Evolutionary conservation across 2,113 vertebrate species (phyloP).

Genomic region (Serinus canaria): DNA sequence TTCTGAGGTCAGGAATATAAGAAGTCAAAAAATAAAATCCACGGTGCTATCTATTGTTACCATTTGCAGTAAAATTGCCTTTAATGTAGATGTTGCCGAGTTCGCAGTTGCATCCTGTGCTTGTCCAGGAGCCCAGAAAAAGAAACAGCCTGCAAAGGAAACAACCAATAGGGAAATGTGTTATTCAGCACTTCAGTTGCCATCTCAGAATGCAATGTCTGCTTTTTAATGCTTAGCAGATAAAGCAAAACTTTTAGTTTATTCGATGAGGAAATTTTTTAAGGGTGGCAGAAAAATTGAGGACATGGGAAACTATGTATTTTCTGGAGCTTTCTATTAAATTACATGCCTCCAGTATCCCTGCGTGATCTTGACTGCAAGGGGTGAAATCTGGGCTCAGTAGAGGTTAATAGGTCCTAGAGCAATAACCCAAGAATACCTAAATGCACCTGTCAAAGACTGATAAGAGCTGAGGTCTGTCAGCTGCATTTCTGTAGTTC

Average conservation of each 20-base stretch:
- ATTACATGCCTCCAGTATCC: background rate
- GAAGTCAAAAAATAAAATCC: background rate
- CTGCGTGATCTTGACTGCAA: background rate
- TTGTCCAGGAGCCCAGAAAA: background rate
- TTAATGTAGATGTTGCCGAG: background rate
- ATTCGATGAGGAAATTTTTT: background rate
- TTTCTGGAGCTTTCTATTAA: background rate
- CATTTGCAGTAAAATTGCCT: background rate
- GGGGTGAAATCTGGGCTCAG: background rate
- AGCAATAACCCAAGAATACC: background rate
- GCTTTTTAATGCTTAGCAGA: background rate
- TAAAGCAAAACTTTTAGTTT: background rate
- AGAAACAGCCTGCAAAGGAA: background rate
- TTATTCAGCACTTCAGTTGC: background rate
- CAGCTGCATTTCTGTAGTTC: slow-evolving; percentile 26
- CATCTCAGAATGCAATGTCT: background rate
- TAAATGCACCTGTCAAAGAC: slow-evolving; percentile 3
- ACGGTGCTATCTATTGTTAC: background rate
- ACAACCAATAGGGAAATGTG: background rate
- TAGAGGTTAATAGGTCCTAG: background rate
- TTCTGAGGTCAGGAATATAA: background rate
- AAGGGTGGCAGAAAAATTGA: background rate
- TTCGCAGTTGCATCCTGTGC: background rate
- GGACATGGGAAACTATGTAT: background rate
- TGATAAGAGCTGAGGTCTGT: background rate